Evolutionary conservation across 2,797 vertebrate species (phyloP).

Genomic region (Poeciliopsis infans): DNA sequence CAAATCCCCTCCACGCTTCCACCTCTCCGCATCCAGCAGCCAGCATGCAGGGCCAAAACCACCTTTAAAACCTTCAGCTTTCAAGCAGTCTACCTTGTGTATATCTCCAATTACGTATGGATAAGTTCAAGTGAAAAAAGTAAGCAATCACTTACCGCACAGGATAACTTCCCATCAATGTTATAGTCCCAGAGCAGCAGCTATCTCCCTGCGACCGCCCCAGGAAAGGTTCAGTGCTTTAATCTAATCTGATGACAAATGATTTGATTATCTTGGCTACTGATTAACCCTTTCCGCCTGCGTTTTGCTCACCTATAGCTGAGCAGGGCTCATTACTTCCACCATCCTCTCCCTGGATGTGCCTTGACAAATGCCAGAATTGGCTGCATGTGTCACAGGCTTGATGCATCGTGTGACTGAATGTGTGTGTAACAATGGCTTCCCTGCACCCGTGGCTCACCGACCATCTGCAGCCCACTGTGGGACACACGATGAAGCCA

Average conservation of each 20-base stretch:
- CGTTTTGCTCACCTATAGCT: constrained; percentile 50
- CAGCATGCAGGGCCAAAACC: constrained; percentile 3
- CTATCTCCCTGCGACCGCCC: constrained; percentile 44
- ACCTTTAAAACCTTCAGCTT: constrained; percentile 24
- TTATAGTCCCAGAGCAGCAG: constrained; percentile 35
- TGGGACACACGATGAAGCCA: constrained; percentile 69
- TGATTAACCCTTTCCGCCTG: constrained; percentile 69
- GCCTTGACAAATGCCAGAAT: constrained; percentile 58
- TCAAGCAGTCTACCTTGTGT: constrained; percentile 25
- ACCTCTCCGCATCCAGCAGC: neutral
- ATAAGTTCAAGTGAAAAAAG: constrained; percentile 44
- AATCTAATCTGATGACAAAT: constrained; percentile 74
- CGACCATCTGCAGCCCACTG: constrained; percentile 68
- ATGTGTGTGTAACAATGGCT: constrained; percentile 32
- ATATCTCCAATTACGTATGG: constrained; percentile 30
- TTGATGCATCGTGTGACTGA: constrained; percentile 59
- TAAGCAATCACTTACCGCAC: constrained; percentile 36
- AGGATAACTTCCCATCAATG: constrained; percentile 48
- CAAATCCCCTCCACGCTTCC: neutral
- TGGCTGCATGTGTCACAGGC: constrained; percentile 61
- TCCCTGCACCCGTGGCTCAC: constrained; percentile 60
- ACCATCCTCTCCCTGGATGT: constrained; percentile 15
- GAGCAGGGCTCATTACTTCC: constrained; percentile 37
- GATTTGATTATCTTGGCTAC: constrained; percentile 64
- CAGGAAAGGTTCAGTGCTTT: constrained; percentile 63